These are phyloP conservation scores for Synanthedon andrenaeformis DNA, from an alignment of 2,888 invertebrate species.

Conservation along the genomic window DNA sequence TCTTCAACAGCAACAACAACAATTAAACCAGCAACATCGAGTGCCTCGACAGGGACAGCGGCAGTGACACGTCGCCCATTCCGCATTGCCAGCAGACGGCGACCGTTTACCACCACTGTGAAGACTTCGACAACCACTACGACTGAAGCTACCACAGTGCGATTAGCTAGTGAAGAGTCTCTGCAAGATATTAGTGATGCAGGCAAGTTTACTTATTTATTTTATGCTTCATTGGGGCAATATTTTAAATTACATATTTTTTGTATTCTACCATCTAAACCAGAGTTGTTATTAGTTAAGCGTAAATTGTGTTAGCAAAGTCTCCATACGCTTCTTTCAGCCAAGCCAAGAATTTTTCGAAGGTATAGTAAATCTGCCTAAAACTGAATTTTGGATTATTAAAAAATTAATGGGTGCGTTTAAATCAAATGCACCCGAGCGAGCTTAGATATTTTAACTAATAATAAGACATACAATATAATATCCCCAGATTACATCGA, in stretches of 20 bases:
- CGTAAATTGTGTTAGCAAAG: no score
- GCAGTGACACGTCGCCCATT: constrained; percentile 34
- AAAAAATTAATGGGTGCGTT: no score
- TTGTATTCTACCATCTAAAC: background rate
- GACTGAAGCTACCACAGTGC: constrained; percentile 18
- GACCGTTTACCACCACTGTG: constrained; percentile 17
- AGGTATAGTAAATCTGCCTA: no score
- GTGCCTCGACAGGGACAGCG: constrained; percentile 9
- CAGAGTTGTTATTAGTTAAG: no score
- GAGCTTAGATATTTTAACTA: no score
- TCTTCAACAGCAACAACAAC: constrained; percentile 10
- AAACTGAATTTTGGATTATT: no score
- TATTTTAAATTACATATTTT: no score
- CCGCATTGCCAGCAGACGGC: constrained; percentile 43
- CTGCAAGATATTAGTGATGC: constrained; percentile 40
- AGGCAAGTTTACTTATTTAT: constrained; percentile 21
- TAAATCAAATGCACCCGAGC: no score
- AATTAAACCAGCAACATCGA: constrained; percentile 5
- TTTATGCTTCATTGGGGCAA: background rate
- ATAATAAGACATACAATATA: no score
- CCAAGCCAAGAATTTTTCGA: no score
- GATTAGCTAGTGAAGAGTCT: constrained; percentile 40
- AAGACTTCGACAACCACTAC: constrained; percentile 18
- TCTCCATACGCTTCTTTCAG: no score
- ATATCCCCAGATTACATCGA: constrained; percentile 37